A percentile compares a stretch with the other conserved stretches of the same genome.
Evolutionary conservation across 2,888 invertebrate genomes (phyloP).

Genomic region (Apodemia duryi): DNA sequence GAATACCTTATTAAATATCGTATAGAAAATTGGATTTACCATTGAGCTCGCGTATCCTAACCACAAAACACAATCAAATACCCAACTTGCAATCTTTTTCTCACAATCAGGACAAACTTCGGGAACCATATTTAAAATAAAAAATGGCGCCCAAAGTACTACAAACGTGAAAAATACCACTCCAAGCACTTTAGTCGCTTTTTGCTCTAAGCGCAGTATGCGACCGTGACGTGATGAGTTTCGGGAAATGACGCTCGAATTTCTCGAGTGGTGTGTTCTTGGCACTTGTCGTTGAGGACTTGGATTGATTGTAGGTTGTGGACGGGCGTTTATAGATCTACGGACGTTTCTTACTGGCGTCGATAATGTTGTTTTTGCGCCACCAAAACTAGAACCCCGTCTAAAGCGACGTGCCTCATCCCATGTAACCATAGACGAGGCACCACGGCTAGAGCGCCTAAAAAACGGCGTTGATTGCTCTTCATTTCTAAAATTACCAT

Average conservation of each 20-base stretch:
- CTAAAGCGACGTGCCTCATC: constrained; percentile 81
- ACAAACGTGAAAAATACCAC: constrained; percentile 97
- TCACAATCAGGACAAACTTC: constrained; percentile 91
- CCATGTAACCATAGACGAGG: constrained; percentile 90
- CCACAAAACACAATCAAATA: constrained; percentile 94
- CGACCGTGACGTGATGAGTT: constrained; percentile 91
- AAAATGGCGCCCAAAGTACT: constrained; percentile 97
- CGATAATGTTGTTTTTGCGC: constrained; percentile 80
- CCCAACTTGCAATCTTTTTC: constrained; percentile 85
- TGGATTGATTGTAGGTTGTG: constrained; percentile 52
- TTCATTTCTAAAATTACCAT: constrained; percentile 55
- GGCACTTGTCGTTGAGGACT: constrained; percentile 74
- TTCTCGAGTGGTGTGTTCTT: constrained; percentile 86
- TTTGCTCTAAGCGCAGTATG: constrained; percentile 93
- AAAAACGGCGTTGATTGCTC: constrained; percentile 70
- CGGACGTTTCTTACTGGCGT: constrained; percentile 67
- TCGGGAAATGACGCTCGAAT: constrained; percentile 89
- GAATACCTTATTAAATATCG: constrained; percentile 96
- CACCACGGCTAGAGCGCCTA: constrained; percentile 78
- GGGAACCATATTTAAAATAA: constrained; percentile 91
- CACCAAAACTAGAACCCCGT: constrained; percentile 86
- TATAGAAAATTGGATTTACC: constrained; percentile 97
- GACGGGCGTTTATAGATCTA: constrained; percentile 51
- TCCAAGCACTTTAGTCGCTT: constrained; percentile 96
- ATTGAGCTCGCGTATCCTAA: constrained; percentile 96